Evolutionary conservation across 2,888 invertebrate species (phyloP), one percentile per base, ranked within the genome.

Genomic region (Antheraea assamensis): DNA sequence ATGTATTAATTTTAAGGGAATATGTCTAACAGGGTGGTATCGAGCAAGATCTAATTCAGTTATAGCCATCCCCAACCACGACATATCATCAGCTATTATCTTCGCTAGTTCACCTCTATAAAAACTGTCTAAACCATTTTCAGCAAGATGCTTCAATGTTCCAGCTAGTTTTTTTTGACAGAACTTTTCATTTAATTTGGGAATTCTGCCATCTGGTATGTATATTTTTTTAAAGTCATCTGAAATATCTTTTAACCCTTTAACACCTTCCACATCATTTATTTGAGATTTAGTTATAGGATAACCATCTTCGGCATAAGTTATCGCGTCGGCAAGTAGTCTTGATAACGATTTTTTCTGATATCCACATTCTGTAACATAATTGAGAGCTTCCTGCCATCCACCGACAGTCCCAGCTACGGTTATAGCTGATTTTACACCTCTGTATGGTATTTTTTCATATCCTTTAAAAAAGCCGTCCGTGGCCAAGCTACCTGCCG

Each of bases 371-470:
- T 93, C 92, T 64, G 87, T 72, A 2, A 91, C 85, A 73, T 92
- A 93, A 61, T 90, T 84, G 0, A 94, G 80, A n/a, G 91, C 93
- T 85, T 92, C 92, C 77, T 91, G 85, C 94, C 94, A 94, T 2
- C 93, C 93, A 15, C 90, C 92, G 0, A 94, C 81, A 1, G 92
- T 90, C 7, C 94, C 94, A 58, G 94, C 90, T 2, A 93, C 92
- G 0, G 94, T 94, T 8, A 81, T 78, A 1, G 93, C 92, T 2
- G 92, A 82, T 78, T 90, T 93, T 10, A 90, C 86, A 0, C 94
- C 94, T 78, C 73, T 85, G 19, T 73, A 81, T 2, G 94, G 94
- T 76, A 94, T 89, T 73, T 82, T 82, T 1, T 84, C 74, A 2
- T 83, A 75, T 2, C 86, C 89, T 75, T 81, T 75, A 73, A 83